phyloP scores from a whole-genome alignment of 2,113 vertebrate species.

The Phrynosoma platyrhinos region DNA sequence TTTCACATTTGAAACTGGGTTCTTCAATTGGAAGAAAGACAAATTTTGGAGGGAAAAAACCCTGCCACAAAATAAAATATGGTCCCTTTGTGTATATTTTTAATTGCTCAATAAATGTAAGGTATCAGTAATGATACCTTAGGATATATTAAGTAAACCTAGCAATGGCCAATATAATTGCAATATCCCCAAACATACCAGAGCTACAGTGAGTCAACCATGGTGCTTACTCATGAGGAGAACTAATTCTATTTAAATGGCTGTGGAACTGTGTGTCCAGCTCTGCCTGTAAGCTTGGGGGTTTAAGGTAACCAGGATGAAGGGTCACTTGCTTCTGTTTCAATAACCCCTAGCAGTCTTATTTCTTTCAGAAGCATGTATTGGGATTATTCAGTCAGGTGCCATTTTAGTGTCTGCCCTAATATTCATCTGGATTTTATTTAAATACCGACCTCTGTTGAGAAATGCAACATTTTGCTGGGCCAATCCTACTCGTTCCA shows the following conservation, averaged over 20 bases:
- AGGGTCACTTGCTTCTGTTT: conserved; percentile 24
- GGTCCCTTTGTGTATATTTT: conserved; percentile 97
- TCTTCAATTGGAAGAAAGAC: conserved; percentile 78
- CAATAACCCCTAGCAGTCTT: conserved; percentile 25
- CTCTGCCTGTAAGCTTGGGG: conserved; percentile 51
- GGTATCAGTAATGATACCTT: conserved; percentile 84
- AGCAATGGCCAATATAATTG: conserved; percentile 70
- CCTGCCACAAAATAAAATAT: conserved; percentile 73
- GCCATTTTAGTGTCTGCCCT: conserved; percentile 39
- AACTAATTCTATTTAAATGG: conserved; percentile 38
- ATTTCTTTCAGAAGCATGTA: conserved; percentile 42
- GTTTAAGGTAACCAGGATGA: conserved; percentile 36
- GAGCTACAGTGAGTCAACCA: conserved; percentile 48
- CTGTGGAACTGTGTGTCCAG: conserved; percentile 44
- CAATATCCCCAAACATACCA: conserved; percentile 54
- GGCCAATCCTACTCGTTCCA: conserved; percentile 61
- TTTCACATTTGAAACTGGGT: conserved; percentile 85
- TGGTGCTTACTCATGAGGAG: conserved; percentile 43
- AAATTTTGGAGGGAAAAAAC: conserved; percentile 81
- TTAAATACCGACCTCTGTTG: conserved; percentile 20
- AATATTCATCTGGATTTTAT: conserved; percentile 21
- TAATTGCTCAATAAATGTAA: conserved; percentile 93
- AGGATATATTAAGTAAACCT: conserved; percentile 81
- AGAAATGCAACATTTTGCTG: conserved; percentile 44
- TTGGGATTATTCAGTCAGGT: conserved; percentile 33